Evolutionary conservation across 2,888 invertebrate genomes (phyloP), one percentile per base, ranked within the genome.

Genomic region (Trichogramma dendrolimi): DNA sequence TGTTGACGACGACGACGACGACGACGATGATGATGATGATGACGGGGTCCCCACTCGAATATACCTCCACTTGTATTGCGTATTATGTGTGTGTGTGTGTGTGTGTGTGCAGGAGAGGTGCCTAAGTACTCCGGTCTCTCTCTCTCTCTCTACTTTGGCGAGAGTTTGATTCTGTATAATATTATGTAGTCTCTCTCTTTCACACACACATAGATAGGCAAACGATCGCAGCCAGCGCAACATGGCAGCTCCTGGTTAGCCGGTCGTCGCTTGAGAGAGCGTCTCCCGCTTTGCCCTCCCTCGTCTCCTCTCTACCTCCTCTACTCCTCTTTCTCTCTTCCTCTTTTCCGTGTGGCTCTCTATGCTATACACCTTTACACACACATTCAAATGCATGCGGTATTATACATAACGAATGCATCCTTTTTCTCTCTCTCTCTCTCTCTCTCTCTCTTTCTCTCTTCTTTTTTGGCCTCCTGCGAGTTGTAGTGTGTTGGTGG

Each of bases 191-290:
- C 44, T 47, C 42, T 49, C 49, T 43, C 6, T 49, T 38, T 47
- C 47, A 63, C 61, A 63, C 68, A 67, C 68, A 70, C 72, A 67
- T 71, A 68, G 58, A 74, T 27, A 27, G 27, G 2, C 27, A 1
- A 75, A 72, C 76, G 76, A 75, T 77, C 77, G 78, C 78, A 74
- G 74, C 76, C 76, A 76, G 72, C 74, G 56, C 64, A 68, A 68
- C 60, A 69, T 68, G 70, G 68, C 70, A 14, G 51, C 51, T 27
- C 39, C 48, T 38, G 6, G 41, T 10, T 27, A 27, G 27, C 27
- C 27, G 27, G 27, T 27, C 27, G 27, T 27, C 27, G 27, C 27
- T 27, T 3, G 27, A 27, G 27, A 27, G 27, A 27, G 27, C 27
- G 27, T 27, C 6, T 8, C 54, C 43, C 4, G 27, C 41, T 4